Evolutionary conservation across 2,888 invertebrate genomes (phyloP).

Genomic region (Parnassius apollo): DNA sequence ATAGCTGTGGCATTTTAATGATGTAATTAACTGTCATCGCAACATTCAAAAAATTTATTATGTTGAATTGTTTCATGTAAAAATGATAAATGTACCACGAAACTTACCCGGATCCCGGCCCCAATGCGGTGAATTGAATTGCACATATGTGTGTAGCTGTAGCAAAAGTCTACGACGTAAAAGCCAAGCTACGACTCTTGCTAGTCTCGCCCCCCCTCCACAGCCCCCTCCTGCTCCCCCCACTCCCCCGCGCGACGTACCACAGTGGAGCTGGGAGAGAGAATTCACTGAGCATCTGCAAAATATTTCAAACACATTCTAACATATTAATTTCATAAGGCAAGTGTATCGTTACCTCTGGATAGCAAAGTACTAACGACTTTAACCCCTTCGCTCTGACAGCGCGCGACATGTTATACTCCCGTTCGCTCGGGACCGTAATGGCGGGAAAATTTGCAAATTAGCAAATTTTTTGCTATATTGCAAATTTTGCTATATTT

Average conservation of each 20-base stretch:
- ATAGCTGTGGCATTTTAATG: too few species aligned
- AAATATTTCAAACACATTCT: not conserved
- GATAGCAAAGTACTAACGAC: too few species aligned
- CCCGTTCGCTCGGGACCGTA: too few species aligned
- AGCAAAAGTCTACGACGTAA: conserved; percentile 92
- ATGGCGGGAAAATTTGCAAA: too few species aligned
- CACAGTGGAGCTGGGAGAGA: conserved; percentile 79
- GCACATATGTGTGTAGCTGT: conserved; percentile 96
- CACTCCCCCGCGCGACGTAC: conserved; percentile 70
- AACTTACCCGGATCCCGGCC: conserved; percentile 62
- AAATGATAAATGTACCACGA: not conserved
- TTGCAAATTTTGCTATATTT: too few species aligned
- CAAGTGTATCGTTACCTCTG: too few species aligned
- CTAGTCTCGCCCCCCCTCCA: conserved; percentile 53
- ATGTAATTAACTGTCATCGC: too few species aligned
- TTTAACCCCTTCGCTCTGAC: too few species aligned
- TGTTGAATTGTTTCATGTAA: not conserved
- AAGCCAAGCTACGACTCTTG: conserved; percentile 96
- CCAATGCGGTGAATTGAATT: conserved; percentile 85
- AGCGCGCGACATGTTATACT: too few species aligned
- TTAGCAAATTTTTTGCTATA: too few species aligned
- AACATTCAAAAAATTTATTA: too few species aligned
- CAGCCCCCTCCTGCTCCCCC: conserved; percentile 46
- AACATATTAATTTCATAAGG: too few species aligned
- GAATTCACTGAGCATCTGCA: conserved; percentile 74